Percentiles rank a stretch among this genome's conserved stretches.
Evolutionary conservation across 2,888 invertebrate genomes (phyloP).

Genomic region (Athetis lepigone): DNA sequence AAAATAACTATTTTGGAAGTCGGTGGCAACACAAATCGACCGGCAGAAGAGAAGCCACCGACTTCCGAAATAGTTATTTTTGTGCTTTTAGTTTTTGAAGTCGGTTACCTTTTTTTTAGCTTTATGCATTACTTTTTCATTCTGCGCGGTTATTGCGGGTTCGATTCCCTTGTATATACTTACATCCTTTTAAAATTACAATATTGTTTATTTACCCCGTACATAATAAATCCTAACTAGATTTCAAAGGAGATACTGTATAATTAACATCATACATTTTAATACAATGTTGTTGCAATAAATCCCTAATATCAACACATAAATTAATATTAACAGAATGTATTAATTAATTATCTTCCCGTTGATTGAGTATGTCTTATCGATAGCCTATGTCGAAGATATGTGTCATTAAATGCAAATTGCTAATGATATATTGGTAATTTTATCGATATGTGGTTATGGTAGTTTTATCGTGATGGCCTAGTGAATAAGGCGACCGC

Average conservation of each 20-base stretch:
- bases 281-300: conserved; percentile 32
- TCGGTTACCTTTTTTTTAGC: too few relatives aligned
- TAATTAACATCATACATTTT: conserved; percentile 31
- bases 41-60: too few relatives aligned
- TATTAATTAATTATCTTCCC: conserved; percentile 46
- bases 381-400: conserved; percentile 29
- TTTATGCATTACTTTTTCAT: too few relatives aligned
- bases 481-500: too few relatives aligned
- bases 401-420: conserved; percentile 44
- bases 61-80: too few relatives aligned
- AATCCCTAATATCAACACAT: conserved; percentile 37
- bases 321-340: conserved; percentile 42
- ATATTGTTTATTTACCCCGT: conserved; percentile 5
- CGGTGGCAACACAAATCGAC: too few relatives aligned
- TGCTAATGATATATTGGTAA: conserved; percentile 13
- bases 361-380: conserved; percentile 30
- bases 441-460: conserved; percentile 38
- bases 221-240: conserved; percentile 25
- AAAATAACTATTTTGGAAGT: too few relatives aligned
- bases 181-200: neutral
- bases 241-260: conserved; percentile 23
- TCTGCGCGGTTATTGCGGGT: too few relatives aligned
- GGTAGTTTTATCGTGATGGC: too few relatives aligned
- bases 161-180: too few relatives aligned
- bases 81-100: too few relatives aligned